phyloP scores from a whole-genome alignment of 2,113 vertebrate genomes.

The Cephalopterus ornatus region DNA sequence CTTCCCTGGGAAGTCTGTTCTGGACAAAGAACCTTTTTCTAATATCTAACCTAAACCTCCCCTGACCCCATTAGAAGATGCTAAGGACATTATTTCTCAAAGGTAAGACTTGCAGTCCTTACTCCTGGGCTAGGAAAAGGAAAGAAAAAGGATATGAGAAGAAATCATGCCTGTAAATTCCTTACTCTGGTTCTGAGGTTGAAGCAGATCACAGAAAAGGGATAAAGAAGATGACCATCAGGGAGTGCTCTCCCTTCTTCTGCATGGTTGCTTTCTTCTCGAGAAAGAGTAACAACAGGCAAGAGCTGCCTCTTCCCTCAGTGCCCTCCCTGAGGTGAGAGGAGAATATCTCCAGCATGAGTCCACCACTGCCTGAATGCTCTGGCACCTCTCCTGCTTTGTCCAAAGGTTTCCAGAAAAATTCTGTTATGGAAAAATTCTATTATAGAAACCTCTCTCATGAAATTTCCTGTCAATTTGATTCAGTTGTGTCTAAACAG shows the following conservation, averaged over 20 bases:
- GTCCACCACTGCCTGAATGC: neutral
- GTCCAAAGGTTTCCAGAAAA: conserved; percentile 31
- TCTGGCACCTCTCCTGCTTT: neutral
- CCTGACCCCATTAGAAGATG: neutral
- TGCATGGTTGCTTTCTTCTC: neutral
- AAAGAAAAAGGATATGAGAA: neutral
- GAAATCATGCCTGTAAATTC: neutral
- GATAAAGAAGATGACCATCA: neutral
- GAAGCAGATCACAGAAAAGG: neutral
- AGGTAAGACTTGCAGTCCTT: neutral
- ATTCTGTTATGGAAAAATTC: conserved; percentile 8
- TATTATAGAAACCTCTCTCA: conserved; percentile 27
- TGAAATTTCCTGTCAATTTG: conserved; percentile 40
- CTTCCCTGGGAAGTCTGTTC: neutral
- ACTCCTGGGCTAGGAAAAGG: neutral
- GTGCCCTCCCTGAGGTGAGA: neutral
- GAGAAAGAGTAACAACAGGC: neutral
- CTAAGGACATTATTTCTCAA: neutral
- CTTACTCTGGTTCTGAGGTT: neutral
- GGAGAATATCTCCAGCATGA: neutral
- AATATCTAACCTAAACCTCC: neutral
- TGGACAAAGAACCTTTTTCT: neutral
- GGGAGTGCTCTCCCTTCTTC: neutral
- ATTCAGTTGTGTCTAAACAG: conserved; percentile 45
- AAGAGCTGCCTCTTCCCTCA: neutral